A percentile compares a stretch with the other conserved stretches of the same genome.
These are phyloP conservation scores for Scyliorhinus canicula DNA, from an alignment of 2,797 vertebrate genomes.

Conservation along the genomic window DNA sequence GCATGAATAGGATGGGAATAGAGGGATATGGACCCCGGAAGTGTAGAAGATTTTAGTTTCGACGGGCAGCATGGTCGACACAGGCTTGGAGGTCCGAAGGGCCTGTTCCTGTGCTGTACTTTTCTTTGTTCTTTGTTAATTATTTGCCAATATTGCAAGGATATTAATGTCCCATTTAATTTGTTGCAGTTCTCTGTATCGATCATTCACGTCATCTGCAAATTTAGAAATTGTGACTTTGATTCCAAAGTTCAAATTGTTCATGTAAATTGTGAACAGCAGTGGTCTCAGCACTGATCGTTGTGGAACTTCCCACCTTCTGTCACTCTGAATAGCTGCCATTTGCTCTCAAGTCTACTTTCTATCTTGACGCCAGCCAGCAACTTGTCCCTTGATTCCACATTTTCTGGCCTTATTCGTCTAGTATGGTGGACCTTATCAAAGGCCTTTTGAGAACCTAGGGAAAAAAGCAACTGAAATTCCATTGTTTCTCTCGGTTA, in stretches of 20 bases:
- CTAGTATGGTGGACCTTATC: too few relatives aligned
- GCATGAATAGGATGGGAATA: too few relatives aligned
- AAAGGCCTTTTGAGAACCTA: not conserved
- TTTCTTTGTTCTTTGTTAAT: too few relatives aligned
- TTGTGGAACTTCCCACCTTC: not conserved
- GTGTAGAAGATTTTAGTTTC: too few relatives aligned
- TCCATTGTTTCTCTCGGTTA: not conserved
- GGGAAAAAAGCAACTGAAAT: too few relatives aligned
- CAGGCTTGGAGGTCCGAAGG: too few relatives aligned
- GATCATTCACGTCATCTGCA: not conserved
- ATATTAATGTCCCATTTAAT: not conserved
- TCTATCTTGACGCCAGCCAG: not conserved
- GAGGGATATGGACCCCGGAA: too few relatives aligned
- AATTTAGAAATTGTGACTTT: not conserved
- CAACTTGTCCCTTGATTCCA: not conserved
- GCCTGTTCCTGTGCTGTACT: too few relatives aligned
- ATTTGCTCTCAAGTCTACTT: not conserved
- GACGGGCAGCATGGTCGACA: too few relatives aligned
- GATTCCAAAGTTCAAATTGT: not conserved
- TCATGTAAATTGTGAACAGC: not conserved
- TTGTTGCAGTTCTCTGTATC: not conserved
- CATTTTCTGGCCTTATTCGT: not conserved
- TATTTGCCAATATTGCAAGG: not conserved
- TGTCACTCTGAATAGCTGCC: not conserved
- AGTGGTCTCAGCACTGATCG: not conserved